These are phyloP conservation scores for Halocynthia roretzi DNA, from an alignment of 23 tunicate genomes.

Conservation along the genomic window DNA sequence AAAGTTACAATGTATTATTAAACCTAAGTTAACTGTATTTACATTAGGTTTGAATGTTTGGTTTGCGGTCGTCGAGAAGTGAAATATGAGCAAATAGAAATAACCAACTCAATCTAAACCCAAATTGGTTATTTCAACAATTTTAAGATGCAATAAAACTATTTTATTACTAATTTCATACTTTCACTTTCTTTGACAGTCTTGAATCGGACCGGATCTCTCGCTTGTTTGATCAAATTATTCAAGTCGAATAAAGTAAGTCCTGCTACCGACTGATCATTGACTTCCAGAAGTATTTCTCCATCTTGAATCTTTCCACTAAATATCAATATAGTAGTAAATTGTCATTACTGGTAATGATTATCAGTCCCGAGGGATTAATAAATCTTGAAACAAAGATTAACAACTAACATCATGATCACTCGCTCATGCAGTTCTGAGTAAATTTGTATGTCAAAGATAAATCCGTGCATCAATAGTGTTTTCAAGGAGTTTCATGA, in stretches of 20 bases:
- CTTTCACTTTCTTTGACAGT: conserved; percentile 84
- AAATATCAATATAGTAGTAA: neutral
- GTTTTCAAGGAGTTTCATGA: neutral
- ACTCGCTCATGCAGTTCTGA: no score
- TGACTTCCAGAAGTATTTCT: conserved; percentile 90
- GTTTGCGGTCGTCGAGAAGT: neutral
- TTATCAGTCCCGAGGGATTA: neutral
- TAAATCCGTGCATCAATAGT: no score
- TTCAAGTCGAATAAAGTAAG: conserved; percentile 85
- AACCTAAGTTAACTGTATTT: neutral
- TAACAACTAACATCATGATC: no score
- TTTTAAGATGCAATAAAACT: no score
- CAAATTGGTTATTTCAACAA: no score
- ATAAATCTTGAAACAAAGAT: no score
- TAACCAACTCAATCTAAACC: no score
- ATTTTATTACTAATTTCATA: no score
- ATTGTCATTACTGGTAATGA: neutral
- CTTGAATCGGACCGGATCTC: conserved; percentile 91
- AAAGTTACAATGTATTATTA: no score
- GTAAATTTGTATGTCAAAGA: no score
- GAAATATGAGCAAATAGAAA: neutral
- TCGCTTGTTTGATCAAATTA: conserved; percentile 71
- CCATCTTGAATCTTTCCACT: conserved; percentile 94
- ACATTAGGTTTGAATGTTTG: neutral
- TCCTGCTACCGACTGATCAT: conserved; percentile 89